Percentiles rank a stretch among this genome's conserved stretches.
These are phyloP conservation scores for Laticauda laticaudata DNA, from an alignment of 2,113 vertebrate genomes.

Conservation along the genomic window DNA sequence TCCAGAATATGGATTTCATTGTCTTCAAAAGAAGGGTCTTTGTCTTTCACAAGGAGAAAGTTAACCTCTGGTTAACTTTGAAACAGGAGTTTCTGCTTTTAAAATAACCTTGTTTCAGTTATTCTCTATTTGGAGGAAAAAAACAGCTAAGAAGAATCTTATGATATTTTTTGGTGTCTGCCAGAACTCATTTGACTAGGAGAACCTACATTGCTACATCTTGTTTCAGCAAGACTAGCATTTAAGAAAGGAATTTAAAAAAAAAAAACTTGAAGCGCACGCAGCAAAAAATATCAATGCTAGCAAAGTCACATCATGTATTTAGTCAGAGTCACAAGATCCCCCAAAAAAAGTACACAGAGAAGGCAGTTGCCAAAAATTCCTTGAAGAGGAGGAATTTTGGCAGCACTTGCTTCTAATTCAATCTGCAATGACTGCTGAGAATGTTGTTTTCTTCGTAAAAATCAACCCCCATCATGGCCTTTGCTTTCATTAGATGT, in stretches of 20 bases:
- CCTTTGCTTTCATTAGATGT: background rate
- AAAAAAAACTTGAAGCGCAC: background rate
- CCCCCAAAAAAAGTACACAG: background rate
- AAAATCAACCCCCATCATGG: background rate
- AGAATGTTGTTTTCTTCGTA: background rate
- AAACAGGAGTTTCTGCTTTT: slow-evolving; percentile 10
- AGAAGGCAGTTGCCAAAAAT: slow-evolving; percentile 44
- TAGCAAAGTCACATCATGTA: background rate
- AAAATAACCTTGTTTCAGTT: background rate
- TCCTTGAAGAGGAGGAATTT: slow-evolving; percentile 34
- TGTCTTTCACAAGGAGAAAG: background rate
- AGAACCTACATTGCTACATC: background rate
- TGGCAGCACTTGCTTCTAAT: slow-evolving; percentile 32
- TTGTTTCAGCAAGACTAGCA: background rate
- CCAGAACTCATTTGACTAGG: background rate
- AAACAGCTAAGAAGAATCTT: background rate
- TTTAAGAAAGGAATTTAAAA: no score
- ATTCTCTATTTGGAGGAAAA: background rate
- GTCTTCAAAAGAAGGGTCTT: background rate
- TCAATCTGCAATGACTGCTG: slow-evolving; percentile 4
- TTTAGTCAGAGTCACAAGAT: slow-evolving; percentile 60
- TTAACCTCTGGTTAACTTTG: background rate
- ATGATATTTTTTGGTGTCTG: background rate
- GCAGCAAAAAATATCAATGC: slow-evolving; percentile 23
- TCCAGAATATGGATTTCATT: background rate